Percentiles rank a stretch among this genome's conserved stretches.
Evolutionary conservation across 2,888 invertebrate species (phyloP).

Genomic region (Rotaria macrura): DNA sequence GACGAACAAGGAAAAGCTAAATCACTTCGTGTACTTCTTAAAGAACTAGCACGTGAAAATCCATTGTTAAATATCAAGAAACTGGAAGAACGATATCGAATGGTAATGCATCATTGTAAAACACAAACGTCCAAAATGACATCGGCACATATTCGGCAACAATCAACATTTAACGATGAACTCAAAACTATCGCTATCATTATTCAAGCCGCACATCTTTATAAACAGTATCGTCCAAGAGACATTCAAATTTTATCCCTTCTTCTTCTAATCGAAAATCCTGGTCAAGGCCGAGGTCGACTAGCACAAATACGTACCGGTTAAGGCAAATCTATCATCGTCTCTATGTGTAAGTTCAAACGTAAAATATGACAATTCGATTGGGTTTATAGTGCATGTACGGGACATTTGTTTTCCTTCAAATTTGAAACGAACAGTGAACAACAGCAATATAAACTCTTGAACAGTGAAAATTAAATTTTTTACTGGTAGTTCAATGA

Average conservation of each 20-base stretch:
- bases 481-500: too few species aligned
- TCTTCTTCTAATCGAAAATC: not conserved
- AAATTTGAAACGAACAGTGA: too few species aligned
- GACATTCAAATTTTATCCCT: not conserved
- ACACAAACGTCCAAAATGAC: not conserved
- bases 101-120: not conserved
- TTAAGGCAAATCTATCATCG: slow-evolving; percentile 38
- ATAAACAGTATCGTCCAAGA: not conserved
- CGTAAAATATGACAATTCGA: too few species aligned
- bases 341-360: slow-evolving; percentile 40
- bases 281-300: slow-evolving; percentile 28
- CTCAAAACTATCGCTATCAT: not conserved
- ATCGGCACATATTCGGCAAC: not conserved
- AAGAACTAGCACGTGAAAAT: not conserved
- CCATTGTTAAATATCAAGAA: not conserved
- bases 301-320: slow-evolving; percentile 47
- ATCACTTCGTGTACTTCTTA: not conserved
- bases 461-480: too few species aligned
- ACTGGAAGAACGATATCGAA: not conserved
- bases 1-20: not conserved
- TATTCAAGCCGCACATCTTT: not conserved
- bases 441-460: too few species aligned
- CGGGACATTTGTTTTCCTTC: too few species aligned
- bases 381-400: too few species aligned
- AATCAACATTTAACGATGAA: not conserved